These are phyloP conservation scores for Cheumatopsyche charites DNA, from an alignment of 1,140 invertebrate genomes.

Conservation along the genomic window DNA sequence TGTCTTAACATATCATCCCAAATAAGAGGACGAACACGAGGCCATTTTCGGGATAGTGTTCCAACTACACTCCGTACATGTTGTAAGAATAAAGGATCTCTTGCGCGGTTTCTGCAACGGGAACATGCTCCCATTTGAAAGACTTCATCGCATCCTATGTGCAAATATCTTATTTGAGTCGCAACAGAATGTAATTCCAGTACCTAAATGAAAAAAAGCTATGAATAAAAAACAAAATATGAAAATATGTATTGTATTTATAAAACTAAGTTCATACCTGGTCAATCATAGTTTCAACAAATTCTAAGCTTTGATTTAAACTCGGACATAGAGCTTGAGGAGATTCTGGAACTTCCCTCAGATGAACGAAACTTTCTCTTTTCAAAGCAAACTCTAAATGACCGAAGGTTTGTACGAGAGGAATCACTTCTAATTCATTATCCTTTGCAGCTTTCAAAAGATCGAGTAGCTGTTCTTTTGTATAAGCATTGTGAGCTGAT, in stretches of 20 bases:
- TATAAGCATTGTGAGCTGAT: conserved; percentile 77
- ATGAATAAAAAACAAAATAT: conserved; percentile 5
- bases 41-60: conserved; percentile 67
- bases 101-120: conserved; percentile 65
- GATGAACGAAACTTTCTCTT: conserved; percentile 70
- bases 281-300: conserved; percentile 79
- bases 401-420: conserved; percentile 92
- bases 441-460: conserved; percentile 70
- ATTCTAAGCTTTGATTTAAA: conserved; percentile 70
- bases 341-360: conserved; percentile 79
- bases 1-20: conserved; percentile 93
- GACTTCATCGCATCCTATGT: conserved; percentile 79
- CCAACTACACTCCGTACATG: conserved; percentile 72
- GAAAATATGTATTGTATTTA: not conserved
- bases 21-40: conserved; percentile 74
- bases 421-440: conserved; percentile 77
- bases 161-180: conserved; percentile 66
- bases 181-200: conserved; percentile 39
- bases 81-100: conserved; percentile 70
- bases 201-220: conserved; percentile 35
- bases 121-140: conserved; percentile 81
- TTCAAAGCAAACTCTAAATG: conserved; percentile 90
- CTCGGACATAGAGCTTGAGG: conserved; percentile 83
- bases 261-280: conserved; percentile 73
- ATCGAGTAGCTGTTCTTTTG: conserved; percentile 66